These are phyloP conservation scores for zebrafish (Danio rerio) DNA, from an alignment of 2,113 vertebrate species.

Conservation along the genomic window DNA sequence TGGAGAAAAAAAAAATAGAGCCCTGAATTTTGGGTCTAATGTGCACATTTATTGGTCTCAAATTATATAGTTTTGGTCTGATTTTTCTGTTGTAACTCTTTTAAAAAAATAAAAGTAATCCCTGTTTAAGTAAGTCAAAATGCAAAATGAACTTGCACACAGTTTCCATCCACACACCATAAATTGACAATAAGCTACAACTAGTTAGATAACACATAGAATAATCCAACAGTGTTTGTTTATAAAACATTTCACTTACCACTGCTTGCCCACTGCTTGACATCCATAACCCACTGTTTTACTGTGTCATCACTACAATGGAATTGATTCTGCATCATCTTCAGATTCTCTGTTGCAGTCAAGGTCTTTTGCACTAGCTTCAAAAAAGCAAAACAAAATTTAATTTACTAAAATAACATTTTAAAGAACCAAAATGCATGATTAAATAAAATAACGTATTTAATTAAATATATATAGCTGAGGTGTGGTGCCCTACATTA, in stretches of 20 bases:
- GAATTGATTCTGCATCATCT: neutral
- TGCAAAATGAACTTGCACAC: neutral
- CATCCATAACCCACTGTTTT: constrained; percentile 14
- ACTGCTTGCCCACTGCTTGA: neutral
- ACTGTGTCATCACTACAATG: neutral
- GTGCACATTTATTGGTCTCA: neutral
- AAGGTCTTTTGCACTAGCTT: neutral
- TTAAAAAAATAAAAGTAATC: too few relatives aligned
- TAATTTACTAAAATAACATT: neutral
- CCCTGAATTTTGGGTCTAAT: too few relatives aligned
- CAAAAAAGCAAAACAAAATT: neutral
- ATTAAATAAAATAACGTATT: neutral
- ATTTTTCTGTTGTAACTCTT: neutral
- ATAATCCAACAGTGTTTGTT: neutral
- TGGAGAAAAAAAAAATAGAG: too few relatives aligned
- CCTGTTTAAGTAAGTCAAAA: neutral
- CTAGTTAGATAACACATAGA: neutral
- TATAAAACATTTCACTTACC: neutral
- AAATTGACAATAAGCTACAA: neutral
- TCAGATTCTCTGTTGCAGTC: neutral
- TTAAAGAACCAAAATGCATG: neutral
- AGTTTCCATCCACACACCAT: neutral
- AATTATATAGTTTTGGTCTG: neutral
- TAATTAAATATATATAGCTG: too few relatives aligned
- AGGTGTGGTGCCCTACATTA: too few relatives aligned